phyloP scores from a whole-genome alignment of 2,113 vertebrate genomes.

The Bubo bubo region DNA sequence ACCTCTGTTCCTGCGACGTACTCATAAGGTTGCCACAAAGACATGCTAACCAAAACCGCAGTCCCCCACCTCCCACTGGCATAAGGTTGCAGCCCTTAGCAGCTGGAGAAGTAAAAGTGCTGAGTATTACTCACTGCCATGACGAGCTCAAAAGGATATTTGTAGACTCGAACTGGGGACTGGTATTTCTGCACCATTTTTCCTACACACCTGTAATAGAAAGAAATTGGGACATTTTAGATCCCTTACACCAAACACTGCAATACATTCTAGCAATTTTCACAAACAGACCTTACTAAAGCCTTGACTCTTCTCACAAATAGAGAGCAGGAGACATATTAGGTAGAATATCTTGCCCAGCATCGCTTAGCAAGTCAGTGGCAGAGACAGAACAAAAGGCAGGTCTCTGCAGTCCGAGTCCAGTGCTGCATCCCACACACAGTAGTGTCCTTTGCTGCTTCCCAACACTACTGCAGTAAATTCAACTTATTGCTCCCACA shows the following conservation, averaged over 20 bases:
- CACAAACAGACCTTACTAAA: background rate
- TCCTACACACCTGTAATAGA: background rate
- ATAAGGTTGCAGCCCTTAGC: background rate
- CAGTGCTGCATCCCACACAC: background rate
- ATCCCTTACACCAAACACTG: rapidly evolving
- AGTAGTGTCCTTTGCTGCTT: background rate
- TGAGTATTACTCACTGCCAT: slow-evolving; percentile 82
- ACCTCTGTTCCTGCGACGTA: background rate
- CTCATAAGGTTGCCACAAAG: background rate
- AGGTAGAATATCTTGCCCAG: background rate
- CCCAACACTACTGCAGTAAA: background rate
- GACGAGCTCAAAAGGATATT: slow-evolving; percentile 86
- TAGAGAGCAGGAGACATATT: background rate
- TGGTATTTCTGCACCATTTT: slow-evolving; percentile 90
- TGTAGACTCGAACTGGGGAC: slow-evolving; percentile 86
- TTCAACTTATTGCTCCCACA: background rate
- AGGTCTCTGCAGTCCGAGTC: background rate
- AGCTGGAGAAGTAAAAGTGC: background rate
- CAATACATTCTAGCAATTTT: background rate
- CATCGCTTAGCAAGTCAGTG: background rate
- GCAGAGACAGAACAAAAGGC: background rate
- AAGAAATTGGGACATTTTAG: background rate
- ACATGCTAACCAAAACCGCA: rapidly evolving
- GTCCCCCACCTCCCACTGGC: background rate
- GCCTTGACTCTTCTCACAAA: background rate